These are phyloP conservation scores for honey bee (Apis mellifera) DNA, from an alignment of 1,140 invertebrate genomes.

Conservation along the genomic window DNA sequence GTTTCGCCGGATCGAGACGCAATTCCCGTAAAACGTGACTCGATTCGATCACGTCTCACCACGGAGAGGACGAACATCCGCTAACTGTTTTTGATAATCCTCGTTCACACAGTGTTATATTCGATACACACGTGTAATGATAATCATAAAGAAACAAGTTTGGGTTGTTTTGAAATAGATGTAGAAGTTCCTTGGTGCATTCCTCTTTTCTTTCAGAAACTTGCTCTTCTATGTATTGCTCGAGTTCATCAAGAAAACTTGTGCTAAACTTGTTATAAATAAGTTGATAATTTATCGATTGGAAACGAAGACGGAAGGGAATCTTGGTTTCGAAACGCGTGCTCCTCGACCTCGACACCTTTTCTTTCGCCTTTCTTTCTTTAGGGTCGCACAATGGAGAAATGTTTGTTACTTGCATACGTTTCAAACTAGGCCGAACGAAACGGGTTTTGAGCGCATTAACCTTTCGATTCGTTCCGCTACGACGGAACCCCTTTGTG, in stretches of 20 bases:
- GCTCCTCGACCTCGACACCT: constrained; percentile 31
- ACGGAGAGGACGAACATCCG: neutral
- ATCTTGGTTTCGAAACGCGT: neutral
- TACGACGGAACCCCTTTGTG: constrained; percentile 18
- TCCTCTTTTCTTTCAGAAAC: too few species aligned
- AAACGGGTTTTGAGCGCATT: constrained; percentile 43
- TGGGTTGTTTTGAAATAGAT: too few species aligned
- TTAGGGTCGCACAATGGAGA: constrained; percentile 37
- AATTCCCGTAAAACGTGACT: constrained; percentile 46
- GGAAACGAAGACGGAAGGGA: neutral
- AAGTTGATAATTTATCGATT: neutral
- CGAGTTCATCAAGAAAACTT: too few species aligned
- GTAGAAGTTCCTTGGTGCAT: too few species aligned
- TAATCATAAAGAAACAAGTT: too few species aligned
- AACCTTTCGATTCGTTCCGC: constrained; percentile 39
- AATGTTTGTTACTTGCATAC: constrained; percentile 4
- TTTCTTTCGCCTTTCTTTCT: constrained; percentile 39
- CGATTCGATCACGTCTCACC: constrained; percentile 14
- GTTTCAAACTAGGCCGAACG: constrained; percentile 44
- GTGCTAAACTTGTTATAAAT: too few species aligned
- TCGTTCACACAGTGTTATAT: neutral
- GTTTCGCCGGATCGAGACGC: constrained; percentile 17
- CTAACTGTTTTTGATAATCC: constrained; percentile 31
- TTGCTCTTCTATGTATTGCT: too few species aligned
- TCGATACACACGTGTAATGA: neutral